These are phyloP conservation scores for roundworm (Caenorhabditis elegans) DNA, from an alignment of 1,140 invertebrate species.

Conservation along the genomic window WBcel235 BX284602.5:5973001-5973500, in stretches of 20 bases:
- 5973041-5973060: too few relatives aligned
- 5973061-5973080: too few relatives aligned
- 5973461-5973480: background rate
- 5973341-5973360: conserved; percentile 24
- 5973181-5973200: conserved; percentile 34
- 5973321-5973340: conserved; percentile 29
- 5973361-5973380: conserved; percentile 38
- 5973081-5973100: too few relatives aligned
- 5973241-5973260: conserved; percentile 12
- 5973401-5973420: background rate
- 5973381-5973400: background rate
- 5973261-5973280: conserved; percentile 33
- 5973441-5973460: background rate
- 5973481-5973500: conserved; percentile 39
- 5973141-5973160: conserved; percentile 35
- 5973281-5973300: conserved; percentile 36
- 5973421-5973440: conserved; percentile 22
- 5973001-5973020: too few relatives aligned
- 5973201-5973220: conserved; percentile 13
- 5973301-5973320: conserved; percentile 34
- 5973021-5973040: too few relatives aligned
- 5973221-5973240: background rate
- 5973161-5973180: conserved; percentile 27
- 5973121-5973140: conserved; percentile 40
- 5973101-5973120: background rate